phyloP scores from a whole-genome alignment of 2,797 vertebrate species.

The Falco peregrinus region DNA sequence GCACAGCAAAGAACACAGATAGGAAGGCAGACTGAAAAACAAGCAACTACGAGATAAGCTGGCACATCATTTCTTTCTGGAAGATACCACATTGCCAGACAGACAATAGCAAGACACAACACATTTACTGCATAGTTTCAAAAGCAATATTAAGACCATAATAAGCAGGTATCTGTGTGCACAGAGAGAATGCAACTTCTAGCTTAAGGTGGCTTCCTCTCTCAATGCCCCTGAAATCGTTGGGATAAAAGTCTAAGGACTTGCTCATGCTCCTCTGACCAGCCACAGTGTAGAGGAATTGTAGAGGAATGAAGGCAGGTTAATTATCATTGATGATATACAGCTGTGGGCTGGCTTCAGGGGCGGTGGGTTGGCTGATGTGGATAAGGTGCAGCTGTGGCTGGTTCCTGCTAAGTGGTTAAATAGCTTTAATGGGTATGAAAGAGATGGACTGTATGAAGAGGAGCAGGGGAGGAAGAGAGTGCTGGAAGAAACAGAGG shows the following conservation, averaged over 20 bases:
- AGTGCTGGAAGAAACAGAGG: too few species aligned
- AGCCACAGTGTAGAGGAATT: neutral
- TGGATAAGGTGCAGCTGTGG: too few species aligned
- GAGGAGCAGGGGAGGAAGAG: too few species aligned
- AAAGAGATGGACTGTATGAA: too few species aligned
- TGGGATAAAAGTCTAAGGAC: accelerated
- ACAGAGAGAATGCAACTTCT: neutral
- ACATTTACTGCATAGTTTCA: neutral
- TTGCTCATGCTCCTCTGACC: accelerated
- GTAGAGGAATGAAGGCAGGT: too few species aligned
- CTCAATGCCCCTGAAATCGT: accelerated
- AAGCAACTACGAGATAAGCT: neutral
- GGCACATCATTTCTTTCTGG: neutral
- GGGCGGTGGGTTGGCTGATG: too few species aligned
- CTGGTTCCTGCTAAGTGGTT: too few species aligned
- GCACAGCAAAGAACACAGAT: neutral
- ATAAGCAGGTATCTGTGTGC: accelerated
- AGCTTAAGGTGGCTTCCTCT: neutral
- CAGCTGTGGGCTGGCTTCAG: too few species aligned
- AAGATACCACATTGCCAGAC: neutral
- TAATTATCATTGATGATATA: too few species aligned
- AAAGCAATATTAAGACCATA: accelerated
- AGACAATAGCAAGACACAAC: neutral
- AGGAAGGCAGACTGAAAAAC: conserved; percentile 10
- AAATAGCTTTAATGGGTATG: too few species aligned